Evolutionary conservation across 53 echinoderm and acorn worm genomes (phyloP).

Genomic region (Echinarachnius parma): DNA sequence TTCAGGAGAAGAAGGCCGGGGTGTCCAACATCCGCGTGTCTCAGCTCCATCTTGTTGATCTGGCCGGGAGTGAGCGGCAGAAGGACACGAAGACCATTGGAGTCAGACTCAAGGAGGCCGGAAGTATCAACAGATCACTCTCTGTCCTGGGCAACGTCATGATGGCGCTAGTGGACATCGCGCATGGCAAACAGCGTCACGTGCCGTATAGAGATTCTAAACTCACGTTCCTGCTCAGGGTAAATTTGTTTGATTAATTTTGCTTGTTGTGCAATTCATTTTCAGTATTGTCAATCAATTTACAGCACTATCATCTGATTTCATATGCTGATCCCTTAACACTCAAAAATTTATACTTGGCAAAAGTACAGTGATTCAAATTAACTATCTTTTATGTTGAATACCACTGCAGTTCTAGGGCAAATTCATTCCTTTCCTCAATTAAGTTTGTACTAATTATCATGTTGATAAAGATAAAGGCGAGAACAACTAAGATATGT

Average conservation of each 20-base stretch:
- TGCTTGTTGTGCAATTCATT: no score
- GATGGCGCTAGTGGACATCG: constrained; percentile 91
- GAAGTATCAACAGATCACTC: constrained; percentile 90
- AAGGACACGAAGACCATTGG: constrained; percentile 90
- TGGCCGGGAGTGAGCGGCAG: constrained; percentile 94
- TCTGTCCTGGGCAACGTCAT: constrained; percentile 92
- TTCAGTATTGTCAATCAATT: no score
- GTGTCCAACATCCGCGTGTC: constrained; percentile 91
- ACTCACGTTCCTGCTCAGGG: constrained; percentile 92
- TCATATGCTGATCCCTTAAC: no score
- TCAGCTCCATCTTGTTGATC: constrained; percentile 90
- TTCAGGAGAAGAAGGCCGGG: constrained; percentile 93
- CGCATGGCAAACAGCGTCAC: constrained; percentile 82
- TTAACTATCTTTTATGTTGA: no score
- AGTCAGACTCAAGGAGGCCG: constrained; percentile 80
- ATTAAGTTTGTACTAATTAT: no score
- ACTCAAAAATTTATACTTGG: no score
- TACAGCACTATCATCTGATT: no score
- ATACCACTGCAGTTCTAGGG: no score
- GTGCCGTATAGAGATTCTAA: constrained; percentile 97
- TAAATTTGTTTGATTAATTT: constrained; percentile 43
- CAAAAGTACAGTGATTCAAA: no score
- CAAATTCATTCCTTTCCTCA: no score
- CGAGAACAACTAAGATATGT: no score
- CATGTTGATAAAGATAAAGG: no score